phyloP scores from a whole-genome alignment of 35 echinoderm and acorn worm genomes.

The Heliocidaris tuberculata region DNA sequence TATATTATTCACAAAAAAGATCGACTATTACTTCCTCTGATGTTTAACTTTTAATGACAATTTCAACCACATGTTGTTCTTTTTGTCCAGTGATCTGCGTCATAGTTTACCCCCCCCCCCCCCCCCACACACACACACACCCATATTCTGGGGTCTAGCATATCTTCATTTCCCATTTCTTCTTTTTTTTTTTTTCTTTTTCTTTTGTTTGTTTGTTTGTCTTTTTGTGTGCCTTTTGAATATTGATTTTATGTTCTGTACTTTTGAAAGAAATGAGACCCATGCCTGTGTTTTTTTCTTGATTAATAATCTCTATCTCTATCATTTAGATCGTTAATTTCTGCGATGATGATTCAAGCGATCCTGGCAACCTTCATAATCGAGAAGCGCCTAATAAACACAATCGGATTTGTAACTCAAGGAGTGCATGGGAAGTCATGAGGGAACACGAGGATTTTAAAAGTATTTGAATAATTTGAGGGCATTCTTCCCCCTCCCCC shows the following conservation, averaged over 20 bases:
- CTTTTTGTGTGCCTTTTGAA: too few relatives aligned
- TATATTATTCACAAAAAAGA: not conserved
- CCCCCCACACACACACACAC: not conserved
- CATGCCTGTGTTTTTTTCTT: not conserved
- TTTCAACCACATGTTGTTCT: too few relatives aligned
- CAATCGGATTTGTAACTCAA: conserved; percentile 59
- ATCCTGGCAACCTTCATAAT: conserved; percentile 49
- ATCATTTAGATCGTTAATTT: conserved; percentile 58
- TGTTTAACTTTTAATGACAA: too few relatives aligned
- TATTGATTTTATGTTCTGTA: not conserved
- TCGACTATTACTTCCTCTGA: too few relatives aligned
- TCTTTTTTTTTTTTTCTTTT: too few relatives aligned
- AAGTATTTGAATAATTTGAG: too few relatives aligned
- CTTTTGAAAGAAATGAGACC: not conserved
- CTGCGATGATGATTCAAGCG: conserved; percentile 55
- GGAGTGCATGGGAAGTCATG: not conserved
- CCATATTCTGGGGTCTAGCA: not conserved
- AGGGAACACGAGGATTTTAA: conserved; percentile 56
- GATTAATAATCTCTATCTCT: not conserved
- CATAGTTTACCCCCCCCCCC: too few relatives aligned
- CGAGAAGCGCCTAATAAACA: conserved; percentile 66
- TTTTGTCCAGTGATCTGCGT: too few relatives aligned
- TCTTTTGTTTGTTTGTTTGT: too few relatives aligned
- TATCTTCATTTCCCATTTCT: not conserved
- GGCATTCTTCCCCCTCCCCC: too few relatives aligned